A percentile compares a stretch with the other conserved stretches of the same genome.
phyloP scores from a whole-genome alignment of 2,888 invertebrate species.

The Endomychus coccineus region DNA sequence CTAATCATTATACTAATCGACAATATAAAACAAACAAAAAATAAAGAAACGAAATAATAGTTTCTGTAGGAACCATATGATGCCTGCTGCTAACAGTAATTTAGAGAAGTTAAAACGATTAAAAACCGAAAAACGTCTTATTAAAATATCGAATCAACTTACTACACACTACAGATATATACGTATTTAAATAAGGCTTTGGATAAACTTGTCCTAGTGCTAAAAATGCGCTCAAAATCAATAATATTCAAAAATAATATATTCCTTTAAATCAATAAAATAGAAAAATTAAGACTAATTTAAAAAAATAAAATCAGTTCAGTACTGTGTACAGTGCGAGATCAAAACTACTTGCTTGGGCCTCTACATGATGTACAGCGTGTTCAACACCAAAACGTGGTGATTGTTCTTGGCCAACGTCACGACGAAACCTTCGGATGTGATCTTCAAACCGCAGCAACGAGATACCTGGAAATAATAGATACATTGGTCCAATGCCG shows the following conservation, averaged over 20 bases:
- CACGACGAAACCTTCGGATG: conserved; percentile 92
- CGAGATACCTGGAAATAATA: conserved; percentile 92
- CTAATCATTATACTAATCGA: conserved; percentile 23
- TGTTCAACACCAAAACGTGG: conserved; percentile 93
- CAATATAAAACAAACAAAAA: conserved; percentile 21
- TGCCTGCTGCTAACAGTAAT: conserved; percentile 12
- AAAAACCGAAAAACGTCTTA: too few relatives aligned
- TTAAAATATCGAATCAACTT: too few relatives aligned
- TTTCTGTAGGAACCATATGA: conserved; percentile 29
- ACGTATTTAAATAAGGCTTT: conserved; percentile 8
- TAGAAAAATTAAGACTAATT: conserved; percentile 22
- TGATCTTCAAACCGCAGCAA: conserved; percentile 95
- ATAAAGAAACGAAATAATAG: conserved; percentile 13
- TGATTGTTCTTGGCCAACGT: conserved; percentile 98
- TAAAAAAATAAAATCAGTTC: conserved; percentile 42
- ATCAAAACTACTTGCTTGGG: conserved; percentile 44
- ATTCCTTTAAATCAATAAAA: conserved; percentile 3
- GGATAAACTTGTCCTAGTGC: conserved; percentile 6
- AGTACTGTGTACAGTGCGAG: conserved; percentile 42
- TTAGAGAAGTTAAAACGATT: too few relatives aligned
- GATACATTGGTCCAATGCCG: too few relatives aligned
- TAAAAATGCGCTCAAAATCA: conserved; percentile 5
- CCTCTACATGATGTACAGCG: conserved; percentile 83
- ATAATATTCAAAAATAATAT: conserved; percentile 24
- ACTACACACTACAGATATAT: too few relatives aligned